Evolutionary conservation across 2,797 vertebrate species (phyloP).

Genomic region (Halcyon chelicuti): DNA sequence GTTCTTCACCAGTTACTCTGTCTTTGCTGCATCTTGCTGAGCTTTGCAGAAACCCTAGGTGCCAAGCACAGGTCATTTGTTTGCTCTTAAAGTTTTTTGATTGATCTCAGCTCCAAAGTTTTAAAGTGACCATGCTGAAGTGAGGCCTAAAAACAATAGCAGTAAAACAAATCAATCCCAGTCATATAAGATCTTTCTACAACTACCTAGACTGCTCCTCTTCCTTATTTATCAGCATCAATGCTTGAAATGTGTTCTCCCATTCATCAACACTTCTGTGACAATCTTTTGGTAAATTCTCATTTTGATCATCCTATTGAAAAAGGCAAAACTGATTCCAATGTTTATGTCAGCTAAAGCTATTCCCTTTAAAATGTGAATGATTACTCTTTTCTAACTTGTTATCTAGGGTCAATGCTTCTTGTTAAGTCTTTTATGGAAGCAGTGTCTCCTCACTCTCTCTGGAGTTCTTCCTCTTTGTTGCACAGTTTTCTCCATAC

Average conservation of each 20-base stretch:
- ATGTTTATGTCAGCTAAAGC: not conserved
- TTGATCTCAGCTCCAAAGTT: not conserved
- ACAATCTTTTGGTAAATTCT: not conserved
- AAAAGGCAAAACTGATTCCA: not conserved
- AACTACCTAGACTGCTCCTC: not conserved
- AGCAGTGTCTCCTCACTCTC: not conserved
- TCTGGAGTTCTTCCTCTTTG: not conserved
- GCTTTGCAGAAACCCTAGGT: not conserved
- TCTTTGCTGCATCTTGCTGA: not conserved
- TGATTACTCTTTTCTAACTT: not conserved
- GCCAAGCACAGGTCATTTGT: not conserved
- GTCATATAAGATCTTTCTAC: not conserved
- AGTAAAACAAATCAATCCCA: not conserved
- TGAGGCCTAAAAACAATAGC: not conserved
- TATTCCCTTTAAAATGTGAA: not conserved
- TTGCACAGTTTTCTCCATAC: not conserved
- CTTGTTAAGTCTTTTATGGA: not conserved
- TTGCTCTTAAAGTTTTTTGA: not conserved
- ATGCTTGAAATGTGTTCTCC: not conserved
- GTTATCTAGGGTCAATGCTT: not conserved
- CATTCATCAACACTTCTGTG: not conserved
- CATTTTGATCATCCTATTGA: not conserved
- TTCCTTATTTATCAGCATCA: not conserved
- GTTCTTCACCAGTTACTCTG: fast-evolving
- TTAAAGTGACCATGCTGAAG: not conserved